phyloP scores from a whole-genome alignment of 2,113 vertebrate species.

The Dascyllus trimaculatus region DNA sequence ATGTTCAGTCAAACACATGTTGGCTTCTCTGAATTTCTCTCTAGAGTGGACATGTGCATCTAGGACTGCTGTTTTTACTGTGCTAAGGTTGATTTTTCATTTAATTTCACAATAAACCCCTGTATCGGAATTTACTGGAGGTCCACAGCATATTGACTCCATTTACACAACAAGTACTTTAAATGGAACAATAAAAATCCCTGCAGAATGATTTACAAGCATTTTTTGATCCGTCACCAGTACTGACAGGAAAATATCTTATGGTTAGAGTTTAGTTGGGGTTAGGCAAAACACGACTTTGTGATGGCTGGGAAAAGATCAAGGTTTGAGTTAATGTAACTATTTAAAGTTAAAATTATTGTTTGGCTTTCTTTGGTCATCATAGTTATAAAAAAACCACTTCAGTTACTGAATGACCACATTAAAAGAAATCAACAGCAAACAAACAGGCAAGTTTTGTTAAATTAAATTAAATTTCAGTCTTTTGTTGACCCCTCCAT shows the following conservation, averaged over 20 bases:
- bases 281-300: not conserved
- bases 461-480: no score
- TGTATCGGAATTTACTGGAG: not conserved
- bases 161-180: conserved; percentile 1
- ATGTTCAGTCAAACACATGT: conserved; percentile 72
- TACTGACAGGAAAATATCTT: no score
- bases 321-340: not conserved
- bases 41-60: conserved; percentile 54
- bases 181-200: not conserved
- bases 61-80: conserved; percentile 28
- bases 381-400: no score
- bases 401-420: no score
- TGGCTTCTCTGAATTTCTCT: conserved; percentile 57
- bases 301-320: not conserved
- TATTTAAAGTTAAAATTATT: no score
- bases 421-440: no score
- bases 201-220: not conserved
- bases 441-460: no score
- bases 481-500: no score
- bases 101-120: conserved; percentile 1
- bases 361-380: not conserved
- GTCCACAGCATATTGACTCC: not conserved
- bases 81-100: conserved; percentile 39
- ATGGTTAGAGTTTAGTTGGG: not conserved
- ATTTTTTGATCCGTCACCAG: not conserved